Conservation (phyloP, 2,113 vertebrate species). For the Ellobius talpinus region DNA sequence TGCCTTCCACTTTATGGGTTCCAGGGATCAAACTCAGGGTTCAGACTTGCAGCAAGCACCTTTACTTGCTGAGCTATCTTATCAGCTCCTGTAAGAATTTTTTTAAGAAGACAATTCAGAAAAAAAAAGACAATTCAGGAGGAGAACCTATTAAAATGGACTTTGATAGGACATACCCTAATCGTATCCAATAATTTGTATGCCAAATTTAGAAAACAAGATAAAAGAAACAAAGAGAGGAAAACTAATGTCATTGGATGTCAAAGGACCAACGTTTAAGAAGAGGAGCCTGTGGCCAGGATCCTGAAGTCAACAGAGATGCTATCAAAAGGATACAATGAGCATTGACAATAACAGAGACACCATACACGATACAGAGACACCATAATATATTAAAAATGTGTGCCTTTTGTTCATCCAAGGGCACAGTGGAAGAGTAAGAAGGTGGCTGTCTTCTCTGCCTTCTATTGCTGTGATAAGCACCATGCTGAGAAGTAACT, state of each 20-base stretch:
- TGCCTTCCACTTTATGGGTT: background rate
- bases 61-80: background rate
- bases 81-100: background rate
- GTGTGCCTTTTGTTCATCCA: background rate
- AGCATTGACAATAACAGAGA: too few species aligned
- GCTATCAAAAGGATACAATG: background rate
- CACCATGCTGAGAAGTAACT: background rate
- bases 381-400: background rate
- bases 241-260: constrained; percentile 17
- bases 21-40: background rate
- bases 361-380: background rate
- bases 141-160: background rate
- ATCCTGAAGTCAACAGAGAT: background rate
- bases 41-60: background rate
- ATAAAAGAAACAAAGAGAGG: background rate
- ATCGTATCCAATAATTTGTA: background rate
- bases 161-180: background rate
- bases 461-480: background rate
- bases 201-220: background rate
- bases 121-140: background rate
- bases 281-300: background rate
- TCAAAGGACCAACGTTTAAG: constrained; percentile 25
- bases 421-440: background rate
- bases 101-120: too few species aligned
- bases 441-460: background rate